Evolutionary conservation across 2,888 invertebrate species (phyloP), one percentile per base, ranked within the genome.

Genomic region (Rotaria sp.): DNA sequence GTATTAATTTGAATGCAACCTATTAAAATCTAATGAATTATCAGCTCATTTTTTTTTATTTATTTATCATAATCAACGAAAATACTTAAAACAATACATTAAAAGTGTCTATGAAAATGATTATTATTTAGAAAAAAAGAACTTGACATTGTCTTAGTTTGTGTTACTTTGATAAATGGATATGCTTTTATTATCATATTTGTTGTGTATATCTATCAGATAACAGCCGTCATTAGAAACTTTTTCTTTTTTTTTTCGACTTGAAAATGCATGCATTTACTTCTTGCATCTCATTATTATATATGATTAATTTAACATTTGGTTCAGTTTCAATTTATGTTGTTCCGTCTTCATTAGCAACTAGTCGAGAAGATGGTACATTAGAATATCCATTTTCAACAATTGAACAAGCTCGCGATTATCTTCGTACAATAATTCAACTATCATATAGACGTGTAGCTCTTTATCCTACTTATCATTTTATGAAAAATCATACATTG

Each of bases 311-410:
- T 35, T 30, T 15, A 18, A 30, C 15, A 15, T 30, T 13, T 67
- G 30, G 35, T 67, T 80, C 45, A 13, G 26, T 4, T 8, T n/a
- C 80, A 80, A 10, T 80, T 26, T 80, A 80, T 45, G 80, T 80
- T 80, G 80, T 80, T 8, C 80, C 80, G 7, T 26, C 13, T n/a
- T 41, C 45, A 80, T 7, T 0, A 45, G 8, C 41, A 45, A 26
- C 7, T 35, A 26, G 5, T 45, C 13, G 24, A 26, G 26, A 41
- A 45, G 45, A 45, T 45, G 80, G 80, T 13, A 80, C 45, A n/a
- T 80, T 80, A n/a, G 13, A 80, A 45, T 10, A 80, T 80, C 80
- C 80, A 80, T 80, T 45, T 45, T 41, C 80, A 80, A 80, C 41
- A 5, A 45, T 80, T 80, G 45, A 45, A 5, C 80, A 80, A 80